Evolutionary conservation across 2,797 vertebrate species (phyloP).

Genomic region (Brachyalestes nurse): DNA sequence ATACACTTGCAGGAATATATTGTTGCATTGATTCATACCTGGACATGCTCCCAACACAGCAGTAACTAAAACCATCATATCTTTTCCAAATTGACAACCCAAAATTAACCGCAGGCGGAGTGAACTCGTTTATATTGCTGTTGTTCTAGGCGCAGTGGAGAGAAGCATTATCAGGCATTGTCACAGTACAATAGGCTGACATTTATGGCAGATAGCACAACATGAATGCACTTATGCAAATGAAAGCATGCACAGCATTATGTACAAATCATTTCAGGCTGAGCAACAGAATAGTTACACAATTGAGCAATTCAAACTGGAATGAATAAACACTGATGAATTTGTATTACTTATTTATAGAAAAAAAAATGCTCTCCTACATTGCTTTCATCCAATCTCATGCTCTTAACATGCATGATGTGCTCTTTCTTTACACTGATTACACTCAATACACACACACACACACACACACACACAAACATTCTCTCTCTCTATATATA

Average conservation of each 20-base stretch:
- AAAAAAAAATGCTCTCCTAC: not conserved
- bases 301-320: not conserved
- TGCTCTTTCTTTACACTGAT: too few species aligned
- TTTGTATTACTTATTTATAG: not conserved
- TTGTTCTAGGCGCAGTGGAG: not conserved
- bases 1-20: too few species aligned
- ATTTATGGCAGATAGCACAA: not conserved
- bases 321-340: not conserved
- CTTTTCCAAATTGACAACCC: not conserved
- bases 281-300: not conserved
- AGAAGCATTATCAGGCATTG: not conserved
- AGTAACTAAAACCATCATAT: not conserved
- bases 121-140: not conserved
- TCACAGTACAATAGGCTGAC: not conserved
- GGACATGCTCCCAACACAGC: too few species aligned
- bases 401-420: too few species aligned
- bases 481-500: too few species aligned
- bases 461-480: too few species aligned
- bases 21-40: too few species aligned
- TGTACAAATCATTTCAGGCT: not conserved
- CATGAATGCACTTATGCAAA: not conserved
- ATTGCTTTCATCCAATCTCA: too few species aligned
- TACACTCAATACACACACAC: too few species aligned
- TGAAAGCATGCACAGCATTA: not conserved
- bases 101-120: not conserved